phyloP scores from a whole-genome alignment of 2,113 vertebrate genomes.

The Upupa epops region DNA sequence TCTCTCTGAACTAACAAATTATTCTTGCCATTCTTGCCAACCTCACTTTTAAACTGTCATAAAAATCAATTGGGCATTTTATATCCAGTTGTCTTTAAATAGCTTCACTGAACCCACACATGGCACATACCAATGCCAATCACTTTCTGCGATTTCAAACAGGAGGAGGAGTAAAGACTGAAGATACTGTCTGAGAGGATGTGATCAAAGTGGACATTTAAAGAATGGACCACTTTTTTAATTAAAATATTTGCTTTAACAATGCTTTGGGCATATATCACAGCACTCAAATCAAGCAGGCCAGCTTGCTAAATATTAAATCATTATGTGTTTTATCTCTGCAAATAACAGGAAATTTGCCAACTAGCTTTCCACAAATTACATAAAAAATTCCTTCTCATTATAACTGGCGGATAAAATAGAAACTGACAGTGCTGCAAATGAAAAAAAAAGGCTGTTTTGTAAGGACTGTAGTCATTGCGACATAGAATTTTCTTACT shows the following conservation, averaged over 20 bases:
- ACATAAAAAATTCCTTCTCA: neutral
- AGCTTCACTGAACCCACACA: conserved; percentile 7
- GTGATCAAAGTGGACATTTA: neutral
- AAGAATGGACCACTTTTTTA: conserved; percentile 16
- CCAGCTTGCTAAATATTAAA: neutral
- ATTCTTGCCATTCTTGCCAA: neutral
- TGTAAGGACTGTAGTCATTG: neutral
- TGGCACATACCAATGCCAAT: neutral
- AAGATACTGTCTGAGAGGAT: neutral
- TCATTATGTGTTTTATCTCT: neutral
- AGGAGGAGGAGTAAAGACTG: conserved; percentile 5
- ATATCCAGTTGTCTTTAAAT: conserved; percentile 13
- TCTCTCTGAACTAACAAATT: neutral
- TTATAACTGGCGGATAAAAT: neutral
- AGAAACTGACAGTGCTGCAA: neutral
- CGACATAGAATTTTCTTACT: neutral
- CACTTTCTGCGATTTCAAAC: conserved; percentile 1
- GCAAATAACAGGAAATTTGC: neutral
- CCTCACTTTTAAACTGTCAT: neutral
- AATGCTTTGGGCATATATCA: neutral
- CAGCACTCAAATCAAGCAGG: neutral
- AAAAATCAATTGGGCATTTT: neutral
- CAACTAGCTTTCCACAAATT: neutral
- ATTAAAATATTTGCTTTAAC: neutral
- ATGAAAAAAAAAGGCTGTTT: neutral